Evolutionary conservation across 1,140 invertebrate species (phyloP).

Genomic region (Drosophila melanica): DNA sequence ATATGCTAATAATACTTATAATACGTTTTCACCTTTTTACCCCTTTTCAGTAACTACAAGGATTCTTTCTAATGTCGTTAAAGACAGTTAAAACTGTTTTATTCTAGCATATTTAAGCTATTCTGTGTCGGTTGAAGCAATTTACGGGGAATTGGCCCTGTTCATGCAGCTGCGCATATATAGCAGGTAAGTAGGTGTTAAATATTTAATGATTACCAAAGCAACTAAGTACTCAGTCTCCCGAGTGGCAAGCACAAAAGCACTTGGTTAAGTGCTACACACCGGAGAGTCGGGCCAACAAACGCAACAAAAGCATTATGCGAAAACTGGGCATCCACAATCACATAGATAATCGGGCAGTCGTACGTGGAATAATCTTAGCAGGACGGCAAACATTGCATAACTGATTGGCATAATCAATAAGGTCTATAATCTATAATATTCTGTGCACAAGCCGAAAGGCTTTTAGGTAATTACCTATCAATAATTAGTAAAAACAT

Average conservation of each 20-base stretch:
- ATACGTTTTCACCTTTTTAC: too few species aligned
- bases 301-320: constrained; percentile 10
- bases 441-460: neutral
- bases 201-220: constrained; percentile 74
- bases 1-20: too few species aligned
- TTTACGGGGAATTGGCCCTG: constrained; percentile 17
- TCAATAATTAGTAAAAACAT: constrained; percentile 9
- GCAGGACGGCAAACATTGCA: constrained; percentile 6
- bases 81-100: too few species aligned
- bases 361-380: constrained; percentile 10
- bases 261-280: constrained; percentile 66
- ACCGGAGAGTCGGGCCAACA: constrained; percentile 5
- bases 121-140: constrained; percentile 9
- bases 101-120: too few species aligned
- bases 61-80: too few species aligned
- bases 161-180: constrained; percentile 48
- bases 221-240: constrained; percentile 18
- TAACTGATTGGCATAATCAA: constrained; percentile 1
- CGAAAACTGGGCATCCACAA: constrained; percentile 23
- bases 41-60: too few species aligned
- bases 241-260: constrained; percentile 21
- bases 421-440: neutral
- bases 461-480: constrained; percentile 16
- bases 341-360: constrained; percentile 12
- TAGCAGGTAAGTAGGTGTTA: constrained; percentile 67